Evolutionary conservation across 1,140 invertebrate species (phyloP).

Genomic region (Drosophila micromelanica): DNA sequence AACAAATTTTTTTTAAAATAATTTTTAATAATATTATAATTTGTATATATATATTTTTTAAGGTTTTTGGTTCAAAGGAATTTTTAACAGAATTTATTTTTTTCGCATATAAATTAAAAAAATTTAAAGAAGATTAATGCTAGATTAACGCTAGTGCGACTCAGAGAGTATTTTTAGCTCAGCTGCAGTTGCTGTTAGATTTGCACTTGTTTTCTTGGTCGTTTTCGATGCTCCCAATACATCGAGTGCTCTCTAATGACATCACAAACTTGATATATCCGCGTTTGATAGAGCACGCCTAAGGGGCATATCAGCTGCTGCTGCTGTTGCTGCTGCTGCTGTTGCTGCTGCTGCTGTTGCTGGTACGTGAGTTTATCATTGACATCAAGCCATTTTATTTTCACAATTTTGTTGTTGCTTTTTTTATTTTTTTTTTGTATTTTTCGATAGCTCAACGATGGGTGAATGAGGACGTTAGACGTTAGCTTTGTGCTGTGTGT

Average conservation of each 20-base stretch:
- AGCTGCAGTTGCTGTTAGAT: neutral
- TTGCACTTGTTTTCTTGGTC: constrained; percentile 1
- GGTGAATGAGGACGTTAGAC: constrained; percentile 36
- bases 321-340: constrained; percentile 5
- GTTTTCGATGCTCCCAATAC: neutral
- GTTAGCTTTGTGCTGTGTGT: constrained; percentile 34
- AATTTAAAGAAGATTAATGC: too few relatives aligned
- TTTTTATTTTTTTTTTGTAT: constrained; percentile 4
- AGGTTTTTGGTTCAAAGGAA: too few relatives aligned
- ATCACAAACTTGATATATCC: constrained; percentile 49
- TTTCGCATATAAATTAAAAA: too few relatives aligned
- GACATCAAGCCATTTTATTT: constrained; percentile 48
- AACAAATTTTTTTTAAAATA: too few relatives aligned
- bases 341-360: constrained; percentile 21
- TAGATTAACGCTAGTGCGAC: too few relatives aligned
- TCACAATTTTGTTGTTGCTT: constrained; percentile 12
- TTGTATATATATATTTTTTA: too few relatives aligned
- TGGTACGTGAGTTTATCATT: constrained; percentile 50
- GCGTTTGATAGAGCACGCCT: constrained; percentile 31
- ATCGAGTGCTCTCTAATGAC: constrained; percentile 38
- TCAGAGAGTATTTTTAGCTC: constrained; percentile 1
- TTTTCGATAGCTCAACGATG: constrained; percentile 25
- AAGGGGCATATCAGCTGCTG: constrained; percentile 11
- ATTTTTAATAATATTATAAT: too few relatives aligned
- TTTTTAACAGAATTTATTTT: too few relatives aligned